A percentile compares a stretch with the other conserved stretches of the same genome.
Conservation (phyloP, 2,888 invertebrate genomes). For the Pseudanteris insignis region DNA sequence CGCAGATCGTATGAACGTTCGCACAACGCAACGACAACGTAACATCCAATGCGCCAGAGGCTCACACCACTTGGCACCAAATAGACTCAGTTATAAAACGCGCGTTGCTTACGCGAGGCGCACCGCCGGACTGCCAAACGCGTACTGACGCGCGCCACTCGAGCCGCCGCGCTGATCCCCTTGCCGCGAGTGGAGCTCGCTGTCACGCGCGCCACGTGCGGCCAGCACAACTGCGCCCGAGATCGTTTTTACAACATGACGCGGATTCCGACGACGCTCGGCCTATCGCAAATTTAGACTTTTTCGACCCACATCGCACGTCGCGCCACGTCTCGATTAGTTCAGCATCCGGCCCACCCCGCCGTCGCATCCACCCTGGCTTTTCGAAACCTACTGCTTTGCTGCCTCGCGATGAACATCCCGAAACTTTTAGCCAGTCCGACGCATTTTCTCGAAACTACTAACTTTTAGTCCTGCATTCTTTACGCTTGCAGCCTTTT, state of each 20-base stretch:
- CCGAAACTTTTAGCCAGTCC: too few species aligned
- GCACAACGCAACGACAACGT: too few species aligned
- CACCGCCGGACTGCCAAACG: conserved; percentile 35
- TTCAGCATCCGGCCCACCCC: not conserved
- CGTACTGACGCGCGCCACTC: conserved; percentile 40
- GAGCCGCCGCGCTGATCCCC: conserved; percentile 29
- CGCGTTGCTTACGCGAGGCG: conserved; percentile 18
- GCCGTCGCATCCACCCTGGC: too few species aligned
- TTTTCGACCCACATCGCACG: conserved; percentile 29
- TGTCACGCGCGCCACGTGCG: conserved; percentile 44
- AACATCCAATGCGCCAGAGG: conserved; percentile 16
- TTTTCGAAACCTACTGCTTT: too few species aligned
- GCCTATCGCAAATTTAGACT: conserved; percentile 36
- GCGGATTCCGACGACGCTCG: conserved; percentile 25
- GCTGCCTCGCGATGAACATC: too few species aligned
- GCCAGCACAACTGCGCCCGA: conserved; percentile 38
- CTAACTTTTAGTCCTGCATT: too few species aligned
- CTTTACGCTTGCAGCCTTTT: too few species aligned
- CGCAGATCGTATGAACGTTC: too few species aligned
- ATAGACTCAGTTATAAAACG: conserved; percentile 9
- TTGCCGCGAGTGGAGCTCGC: conserved; percentile 26
- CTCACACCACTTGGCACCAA: conserved; percentile 36
- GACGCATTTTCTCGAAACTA: too few species aligned
- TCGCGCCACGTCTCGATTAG: not conserved
- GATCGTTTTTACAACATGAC: conserved; percentile 37